Evolutionary conservation across 1,140 invertebrate genomes (phyloP), one percentile per base, ranked within the genome.

Genomic region (Bilobella aurantiaca): DNA sequence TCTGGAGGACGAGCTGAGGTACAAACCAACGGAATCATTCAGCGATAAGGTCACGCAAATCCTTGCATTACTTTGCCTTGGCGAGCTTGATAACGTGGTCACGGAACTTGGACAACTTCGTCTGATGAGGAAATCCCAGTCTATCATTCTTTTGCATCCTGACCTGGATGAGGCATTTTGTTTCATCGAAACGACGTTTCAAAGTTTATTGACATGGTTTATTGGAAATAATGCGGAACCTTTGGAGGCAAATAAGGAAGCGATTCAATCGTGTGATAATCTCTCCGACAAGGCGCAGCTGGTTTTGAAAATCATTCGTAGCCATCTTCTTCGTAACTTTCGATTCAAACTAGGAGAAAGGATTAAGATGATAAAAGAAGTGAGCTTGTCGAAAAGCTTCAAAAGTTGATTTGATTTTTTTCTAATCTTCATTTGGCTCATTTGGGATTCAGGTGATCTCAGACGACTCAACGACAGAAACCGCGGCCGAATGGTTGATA

Each of bases 11-110:
- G 28, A 34, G 12, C 34, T 66, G 18, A 28, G 42, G 25, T 62
- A 53, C 32, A 66, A 66, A 28, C 65, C 65, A 1, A 32, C 32
- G 8, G 60, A 67, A 59, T 28, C 28, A 2, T 37, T 67, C 23
- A 56, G 60, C 31, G 61, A 61, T 16, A 67, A 67, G 59, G 62
- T 25, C n/a, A 58, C 42, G 1, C 65, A 67, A 56, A 46, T 67
- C 27, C 37, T 63, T n/a, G 56, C 29, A 29, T 49, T 32, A 18
- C 46, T 67, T 16, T 27, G 21, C 1, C 30, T 62, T 0, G 53
- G 61, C 1, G 56, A 34, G 16, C 25, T 58, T 8, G 49, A 62
- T 30, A n/a, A 28, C 1, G 57, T 42, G 2, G 31, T 29, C 1
- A 31, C 27, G 16, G 65, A 67, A 32, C 23, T 67, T 18, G 29